Evolutionary conservation across 1,140 invertebrate species (phyloP), one percentile per base, ranked within the genome.

Genomic region (Parasteatoda tepidariorum): DNA sequence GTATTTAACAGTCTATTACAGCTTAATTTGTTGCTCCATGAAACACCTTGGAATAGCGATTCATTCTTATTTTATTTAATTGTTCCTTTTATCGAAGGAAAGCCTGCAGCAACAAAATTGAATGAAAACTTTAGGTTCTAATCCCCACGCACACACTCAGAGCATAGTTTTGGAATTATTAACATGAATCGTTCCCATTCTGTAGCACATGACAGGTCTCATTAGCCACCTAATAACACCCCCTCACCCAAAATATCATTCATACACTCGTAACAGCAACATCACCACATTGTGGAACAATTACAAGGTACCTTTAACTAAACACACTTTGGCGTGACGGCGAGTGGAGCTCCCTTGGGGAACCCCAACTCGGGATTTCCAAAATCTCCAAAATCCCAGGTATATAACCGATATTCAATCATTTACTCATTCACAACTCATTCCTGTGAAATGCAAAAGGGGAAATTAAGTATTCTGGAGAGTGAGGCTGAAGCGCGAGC

Each of bases 391-490:
- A 33, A 34, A 15, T 66, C 66, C 33, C 34, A n/a, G 33, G 66
- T 41, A 41, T 68, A 68, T 68, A 26, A 33, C 30, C 28, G 38
- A 68, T 68, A 68, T 38, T 48, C 66, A 68, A 68, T 68, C 66
- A 38, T 68, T n/a, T 68, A 68, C n/a, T 68, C 66, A 68, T 68
- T 68, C 38, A 48, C 66, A 68, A 68, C 66, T 68, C 22, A 68
- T 68, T 68, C 24, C 34, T n/a, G n/a, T n/a, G 9, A 26, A 5
- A 34, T 68, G 34, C 34, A 68, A 68, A 38, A 24, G 62, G 30
- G 62, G 62, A 66, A 68, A 68, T 68, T 68, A 68, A 48, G 38
- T 33, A 68, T 68, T 68, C 66, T 48, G 31, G 30, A 13, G 13
- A 28, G 38, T 26, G 24, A 5, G 22, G 7, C 9, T 28, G 34